A percentile compares a stretch with the other conserved stretches of the same genome.
phyloP scores from a whole-genome alignment of 2,113 vertebrate genomes.

The Pygoscelis adeliae region DNA sequence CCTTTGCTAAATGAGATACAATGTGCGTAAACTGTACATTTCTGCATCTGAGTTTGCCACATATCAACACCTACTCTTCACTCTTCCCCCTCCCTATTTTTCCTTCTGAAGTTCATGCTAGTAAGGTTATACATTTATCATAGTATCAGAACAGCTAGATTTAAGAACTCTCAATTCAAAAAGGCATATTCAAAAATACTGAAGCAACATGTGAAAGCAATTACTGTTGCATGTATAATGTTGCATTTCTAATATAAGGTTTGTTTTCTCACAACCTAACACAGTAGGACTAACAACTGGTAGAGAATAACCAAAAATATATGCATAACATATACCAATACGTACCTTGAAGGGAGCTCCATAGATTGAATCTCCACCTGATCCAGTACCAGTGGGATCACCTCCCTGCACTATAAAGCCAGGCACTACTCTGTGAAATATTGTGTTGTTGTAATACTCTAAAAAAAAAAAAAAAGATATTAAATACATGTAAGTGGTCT shows the following conservation, averaged over 20 bases:
- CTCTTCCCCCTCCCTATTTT: neutral
- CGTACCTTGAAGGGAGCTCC: conserved; percentile 90
- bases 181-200: neutral
- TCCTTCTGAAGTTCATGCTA: neutral
- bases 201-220: neutral
- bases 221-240: neutral
- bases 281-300: neutral
- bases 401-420: conserved; percentile 97
- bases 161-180: neutral
- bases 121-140: neutral
- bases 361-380: conserved; percentile 92
- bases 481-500: neutral
- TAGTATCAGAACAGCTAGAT: neutral
- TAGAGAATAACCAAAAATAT: neutral
- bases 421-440: conserved; percentile 94
- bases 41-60: neutral
- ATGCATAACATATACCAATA: neutral
- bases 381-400: conserved; percentile 91
- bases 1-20: neutral
- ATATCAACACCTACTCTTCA: neutral
- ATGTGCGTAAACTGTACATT: accelerated
- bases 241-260: neutral
- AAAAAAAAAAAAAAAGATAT: neutral
- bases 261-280: neutral
- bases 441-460: conserved; percentile 94